phyloP scores from a whole-genome alignment of 1,140 invertebrate genomes.

The Chrysomallon squamiferum region DNA sequence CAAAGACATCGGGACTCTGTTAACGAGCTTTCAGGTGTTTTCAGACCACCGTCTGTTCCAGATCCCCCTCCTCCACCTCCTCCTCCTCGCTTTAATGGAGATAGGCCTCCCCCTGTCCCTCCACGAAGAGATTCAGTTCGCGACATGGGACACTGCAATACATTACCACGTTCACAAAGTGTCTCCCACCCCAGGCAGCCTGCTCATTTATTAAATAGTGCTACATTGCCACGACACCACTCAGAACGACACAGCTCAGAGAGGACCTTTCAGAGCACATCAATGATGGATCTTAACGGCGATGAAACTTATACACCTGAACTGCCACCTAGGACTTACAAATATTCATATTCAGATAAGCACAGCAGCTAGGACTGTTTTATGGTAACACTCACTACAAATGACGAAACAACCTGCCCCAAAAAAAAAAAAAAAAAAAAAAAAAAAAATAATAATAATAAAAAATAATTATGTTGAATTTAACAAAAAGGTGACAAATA shows the following conservation, averaged over 20 bases:
- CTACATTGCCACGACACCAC: slow-evolving; percentile 37
- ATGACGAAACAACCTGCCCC: too few species aligned
- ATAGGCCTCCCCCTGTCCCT: slow-evolving; percentile 60
- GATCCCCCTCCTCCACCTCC: slow-evolving; percentile 44
- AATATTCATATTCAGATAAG: slow-evolving; percentile 37
- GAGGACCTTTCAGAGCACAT: slow-evolving; percentile 17
- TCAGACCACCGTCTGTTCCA: slow-evolving; percentile 25
- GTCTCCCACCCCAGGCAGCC: slow-evolving; percentile 70
- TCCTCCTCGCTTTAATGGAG: slow-evolving; percentile 44
- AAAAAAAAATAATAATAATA: too few species aligned
- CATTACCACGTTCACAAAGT: slow-evolving; percentile 62
- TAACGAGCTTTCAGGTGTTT: slow-evolving; percentile 63
- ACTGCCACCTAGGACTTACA: slow-evolving; percentile 53
- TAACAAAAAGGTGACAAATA: neutral
- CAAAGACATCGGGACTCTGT: slow-evolving; percentile 41
- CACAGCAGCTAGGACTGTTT: slow-evolving; percentile 42
- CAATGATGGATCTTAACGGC: slow-evolving; percentile 35
- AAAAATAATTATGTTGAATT: neutral
- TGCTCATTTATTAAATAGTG: slow-evolving; percentile 57
- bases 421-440: too few species aligned
- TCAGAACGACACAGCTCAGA: slow-evolving; percentile 35
- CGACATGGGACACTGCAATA: slow-evolving; percentile 57
- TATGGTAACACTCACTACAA: too few species aligned
- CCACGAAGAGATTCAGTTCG: slow-evolving; percentile 63
- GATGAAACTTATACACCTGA: slow-evolving; percentile 39